Evolutionary conservation across 2,797 vertebrate species (phyloP), one percentile per base, ranked within the genome.

Genomic region (Sphaeramia orbicularis): DNA sequence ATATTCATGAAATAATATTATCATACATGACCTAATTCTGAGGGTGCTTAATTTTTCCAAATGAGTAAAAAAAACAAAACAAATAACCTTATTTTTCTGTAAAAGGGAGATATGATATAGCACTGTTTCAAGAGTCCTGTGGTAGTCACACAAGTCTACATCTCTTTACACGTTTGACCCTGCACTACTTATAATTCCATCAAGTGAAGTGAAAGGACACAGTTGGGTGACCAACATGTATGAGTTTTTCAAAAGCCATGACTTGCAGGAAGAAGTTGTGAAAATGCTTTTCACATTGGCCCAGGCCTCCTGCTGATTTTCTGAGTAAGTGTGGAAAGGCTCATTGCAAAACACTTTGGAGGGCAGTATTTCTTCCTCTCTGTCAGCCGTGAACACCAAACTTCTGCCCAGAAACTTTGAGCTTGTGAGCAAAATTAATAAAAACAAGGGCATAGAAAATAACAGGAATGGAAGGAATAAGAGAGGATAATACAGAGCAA

Each of bases 251-350:
- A 51, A 47, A 36, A 80, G 9, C 71, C 65, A 69, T 40, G 72
- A 57, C 65, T 81, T 18, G 42, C 51, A 74, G 53, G 57, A 65
- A 60, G 59, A 51, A 74, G 57, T 56, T 75, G 82, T 53, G 73
- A 81, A 90, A 89, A 87, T 60, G 40, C 10, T 77, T 83, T 74
- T 83, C 50, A 51, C 73, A 36, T 67, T 30, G 24, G 59, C 16
- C 10, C 55, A 15, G 62, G 64, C 53, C 74, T 47, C 84, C 82
- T 21, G 78, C 85, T 80, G 80, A 5, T 52, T 80, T 74, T 75
- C 74, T 73, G 76, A 89, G 75, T 83, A 81, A 83, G 87, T 83
- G 83, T 80, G 75, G 78, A 85, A 78, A 86, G 76, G 64, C 80
- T 86, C 65, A 58, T 77, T 78, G 83, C 74, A 74, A 78, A 86